phyloP scores from a whole-genome alignment of 2,113 vertebrate genomes.

The Corydoras maculifer region DNA sequence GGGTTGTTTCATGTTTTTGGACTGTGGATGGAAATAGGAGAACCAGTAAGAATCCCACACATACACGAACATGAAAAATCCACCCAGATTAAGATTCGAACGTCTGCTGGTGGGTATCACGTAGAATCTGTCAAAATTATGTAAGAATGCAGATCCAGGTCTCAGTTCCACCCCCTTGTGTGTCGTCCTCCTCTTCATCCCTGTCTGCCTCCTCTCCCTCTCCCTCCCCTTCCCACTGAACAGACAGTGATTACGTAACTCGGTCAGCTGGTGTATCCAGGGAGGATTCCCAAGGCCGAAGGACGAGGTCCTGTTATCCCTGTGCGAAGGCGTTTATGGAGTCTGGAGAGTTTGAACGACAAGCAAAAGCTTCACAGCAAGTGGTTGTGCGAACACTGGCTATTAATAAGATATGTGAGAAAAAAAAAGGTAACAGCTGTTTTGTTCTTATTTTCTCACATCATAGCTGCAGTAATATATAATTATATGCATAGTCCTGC shows the following conservation, averaged over 20 bases:
- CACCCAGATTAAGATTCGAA: too few relatives aligned
- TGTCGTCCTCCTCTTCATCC: constrained; percentile 25
- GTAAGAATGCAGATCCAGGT: neutral
- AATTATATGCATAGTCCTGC: too few relatives aligned
- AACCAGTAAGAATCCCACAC: too few relatives aligned
- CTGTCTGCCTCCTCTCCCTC: neutral
- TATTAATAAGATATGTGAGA: constrained; percentile 7
- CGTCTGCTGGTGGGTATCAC: too few relatives aligned
- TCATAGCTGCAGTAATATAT: neutral
- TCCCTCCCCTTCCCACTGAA: neutral
- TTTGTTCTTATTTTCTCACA: neutral
- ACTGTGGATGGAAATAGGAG: too few relatives aligned
- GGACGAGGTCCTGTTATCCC: constrained; percentile 4
- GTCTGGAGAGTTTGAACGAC: constrained; percentile 13
- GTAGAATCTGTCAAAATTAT: too few relatives aligned
- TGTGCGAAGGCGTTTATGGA: neutral
- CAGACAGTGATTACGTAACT: constrained; percentile 36
- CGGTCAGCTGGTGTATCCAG: constrained; percentile 38
- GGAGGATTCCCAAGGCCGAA: constrained; percentile 27
- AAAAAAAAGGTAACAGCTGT: constrained; percentile 5
- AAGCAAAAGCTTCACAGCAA: constrained; percentile 13
- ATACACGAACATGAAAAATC: too few relatives aligned
- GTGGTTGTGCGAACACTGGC: neutral
- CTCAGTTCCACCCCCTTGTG: neutral
- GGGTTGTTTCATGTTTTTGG: too few relatives aligned